Evolutionary conservation across 2,888 invertebrate genomes (phyloP), one percentile per base, ranked within the genome.

Genomic region (Ophraella communa): DNA sequence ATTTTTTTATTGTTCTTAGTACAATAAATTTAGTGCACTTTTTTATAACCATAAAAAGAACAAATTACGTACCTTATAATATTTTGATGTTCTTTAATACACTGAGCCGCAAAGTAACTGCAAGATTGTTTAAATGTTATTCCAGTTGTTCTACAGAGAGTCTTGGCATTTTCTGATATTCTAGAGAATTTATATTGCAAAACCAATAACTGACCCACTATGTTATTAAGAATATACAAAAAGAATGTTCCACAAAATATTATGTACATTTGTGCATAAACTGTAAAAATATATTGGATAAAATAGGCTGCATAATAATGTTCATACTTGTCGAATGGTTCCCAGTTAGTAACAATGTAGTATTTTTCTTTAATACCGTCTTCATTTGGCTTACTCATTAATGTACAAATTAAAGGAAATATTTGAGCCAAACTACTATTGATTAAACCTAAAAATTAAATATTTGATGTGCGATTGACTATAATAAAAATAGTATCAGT

Each of bases 311-410:
- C 30, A 44, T 20, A 65, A 39, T 73, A 72, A 52, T 70, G 63
- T 62, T 63, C 42, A 49, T 71, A 58, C 7, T 70, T 64, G 35
- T 73, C 69, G 52, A 72, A 71, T 3, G 73, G 73, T 42, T 66
- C 70, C 69, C 72, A 72, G 49, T 65, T 68, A n/a, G 56, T 64
- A 18, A 70, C 64, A 39, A 73, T 70, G 18, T 70, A 66, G 53
- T 68, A 63, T 54, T 67, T 71, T 2, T 65, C 23, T 45, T 60
- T 63, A 18, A 60, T n/a, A 8, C 65, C 69, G 8, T 57, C 52
- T 27, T 65, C 58, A 20, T 68, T 62, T 30, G 65, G 54, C 39
- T 58, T 49, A 27, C 64, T 64, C 30, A 68, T 11, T 8, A 62
- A 39, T 42, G 69, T 71, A 39, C 59, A 67, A 5, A 69, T 55